Conservation (phyloP, 2,113 vertebrate species). For the Anseranas semipalmata region DNA sequence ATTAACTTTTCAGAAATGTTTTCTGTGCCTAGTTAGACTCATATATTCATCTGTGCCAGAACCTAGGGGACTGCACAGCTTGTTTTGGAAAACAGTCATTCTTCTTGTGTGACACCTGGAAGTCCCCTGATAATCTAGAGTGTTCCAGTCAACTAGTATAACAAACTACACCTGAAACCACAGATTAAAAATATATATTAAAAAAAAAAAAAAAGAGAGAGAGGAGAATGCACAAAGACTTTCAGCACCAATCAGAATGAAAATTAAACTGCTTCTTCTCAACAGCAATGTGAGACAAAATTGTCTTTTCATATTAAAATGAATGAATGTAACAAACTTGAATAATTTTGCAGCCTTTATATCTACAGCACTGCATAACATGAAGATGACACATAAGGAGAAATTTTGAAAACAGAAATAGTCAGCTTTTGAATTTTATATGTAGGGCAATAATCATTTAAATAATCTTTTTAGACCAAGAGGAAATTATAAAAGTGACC, state of each 20-base stretch:
- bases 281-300: neutral
- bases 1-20: constrained; percentile 53
- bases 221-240: neutral
- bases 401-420: neutral
- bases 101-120: constrained; percentile 48
- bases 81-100: constrained; percentile 62
- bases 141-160: constrained; percentile 9
- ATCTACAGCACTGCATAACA: neutral
- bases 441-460: neutral
- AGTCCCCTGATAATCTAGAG: constrained; percentile 44
- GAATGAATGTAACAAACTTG: neutral
- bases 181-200: neutral
- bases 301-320: neutral
- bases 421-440: neutral
- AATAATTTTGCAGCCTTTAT: neutral
- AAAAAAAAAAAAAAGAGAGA: neutral
- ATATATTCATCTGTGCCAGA: constrained; percentile 42
- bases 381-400: neutral
- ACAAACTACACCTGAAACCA: constrained; percentile 53
- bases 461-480: neutral
- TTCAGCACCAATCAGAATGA: constrained; percentile 6
- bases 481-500: neutral
- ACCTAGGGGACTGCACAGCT: constrained; percentile 46
- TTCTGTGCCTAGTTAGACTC: constrained; percentile 30
- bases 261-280: neutral